Base-by-base conservation (phyloP, 2,888 invertebrate genomes). In the Leptinotarsa peninsularis region DNA sequence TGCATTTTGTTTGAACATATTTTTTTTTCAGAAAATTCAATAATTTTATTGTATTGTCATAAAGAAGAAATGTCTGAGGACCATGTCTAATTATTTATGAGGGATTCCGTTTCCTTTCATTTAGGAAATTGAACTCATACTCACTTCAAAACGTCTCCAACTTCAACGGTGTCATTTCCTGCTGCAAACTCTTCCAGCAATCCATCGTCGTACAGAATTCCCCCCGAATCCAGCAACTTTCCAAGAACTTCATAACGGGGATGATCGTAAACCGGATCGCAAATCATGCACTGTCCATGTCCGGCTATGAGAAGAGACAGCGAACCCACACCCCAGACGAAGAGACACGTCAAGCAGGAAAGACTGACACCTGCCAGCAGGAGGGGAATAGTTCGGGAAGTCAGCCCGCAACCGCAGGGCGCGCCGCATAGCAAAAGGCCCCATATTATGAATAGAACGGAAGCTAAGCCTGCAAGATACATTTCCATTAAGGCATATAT, bases 221-320 rank as follows among this genome's bases (percentile, higher is more conserved):
- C 93, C 0, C 92, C 93, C 72, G 90, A 89, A 83, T 95, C 94
- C 76, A 95, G 88, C 49, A 95, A 89, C 78, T 91, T 90, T 73
- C 92, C 91, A 63, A 95, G 87, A 17, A 91, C 90, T 49, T 89
- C 89, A 84, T 92, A 95, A 77, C 93, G 90, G 0, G 93, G 92
- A 74, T 91, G 88, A 78, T 92, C 93, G 89, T 93, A 92, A 58
- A 95, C 88, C 0, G 94, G 92, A 73, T 93, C 92, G 82, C 95
- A 95, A 1, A 95, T 88, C 83, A 94, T 91, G 74, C 92, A 91
- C 88, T 93, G 92, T 18, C 92, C 91, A 83, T 94, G 93, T 21
- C 92, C 92, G 18, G 93, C 91, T 69, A 93, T 85, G 49, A 93
- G 88, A 78, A 93, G 91, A 15, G 91, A 87, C 15, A 89, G 87